Conservation (phyloP, 2,797 vertebrate genomes). For the Galagoides demidoff region DNA sequence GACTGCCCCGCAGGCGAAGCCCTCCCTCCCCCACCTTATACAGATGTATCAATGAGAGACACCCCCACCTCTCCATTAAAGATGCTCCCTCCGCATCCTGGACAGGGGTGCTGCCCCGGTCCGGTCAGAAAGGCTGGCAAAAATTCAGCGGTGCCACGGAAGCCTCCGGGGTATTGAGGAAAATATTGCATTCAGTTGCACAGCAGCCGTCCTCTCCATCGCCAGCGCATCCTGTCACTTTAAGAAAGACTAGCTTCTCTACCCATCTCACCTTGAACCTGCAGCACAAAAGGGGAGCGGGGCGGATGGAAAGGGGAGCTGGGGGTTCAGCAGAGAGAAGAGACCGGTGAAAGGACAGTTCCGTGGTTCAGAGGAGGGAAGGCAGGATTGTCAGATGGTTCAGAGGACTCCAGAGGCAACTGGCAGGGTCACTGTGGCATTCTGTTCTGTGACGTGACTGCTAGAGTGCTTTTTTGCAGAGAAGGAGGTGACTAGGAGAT, state of each 20-base stretch:
- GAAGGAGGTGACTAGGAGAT: not conserved
- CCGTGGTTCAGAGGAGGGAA: not conserved
- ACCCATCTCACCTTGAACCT: fast-evolving
- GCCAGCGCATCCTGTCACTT: not conserved
- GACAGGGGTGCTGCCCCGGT: not conserved
- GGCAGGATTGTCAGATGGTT: not conserved
- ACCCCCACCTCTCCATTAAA: not conserved
- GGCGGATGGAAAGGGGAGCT: not conserved
- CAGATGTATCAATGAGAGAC: no score
- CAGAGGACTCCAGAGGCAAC: not conserved
- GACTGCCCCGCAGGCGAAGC: not conserved
- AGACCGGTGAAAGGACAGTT: not conserved
- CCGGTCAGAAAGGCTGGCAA: not conserved
- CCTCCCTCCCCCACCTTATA: not conserved
- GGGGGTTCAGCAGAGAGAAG: not conserved
- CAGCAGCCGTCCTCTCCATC: fast-evolving
- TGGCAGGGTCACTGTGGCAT: fast-evolving
- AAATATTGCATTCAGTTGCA: not conserved
- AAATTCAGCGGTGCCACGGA: not conserved
- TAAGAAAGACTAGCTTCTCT: not conserved
- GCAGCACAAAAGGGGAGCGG: no score
- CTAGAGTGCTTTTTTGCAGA: not conserved
- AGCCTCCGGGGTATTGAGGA: not conserved
- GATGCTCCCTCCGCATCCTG: not conserved
- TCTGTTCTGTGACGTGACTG: not conserved